These are phyloP conservation scores for Ochlodes sylvanus DNA, from an alignment of 2,888 invertebrate genomes.

Conservation along the genomic window DNA sequence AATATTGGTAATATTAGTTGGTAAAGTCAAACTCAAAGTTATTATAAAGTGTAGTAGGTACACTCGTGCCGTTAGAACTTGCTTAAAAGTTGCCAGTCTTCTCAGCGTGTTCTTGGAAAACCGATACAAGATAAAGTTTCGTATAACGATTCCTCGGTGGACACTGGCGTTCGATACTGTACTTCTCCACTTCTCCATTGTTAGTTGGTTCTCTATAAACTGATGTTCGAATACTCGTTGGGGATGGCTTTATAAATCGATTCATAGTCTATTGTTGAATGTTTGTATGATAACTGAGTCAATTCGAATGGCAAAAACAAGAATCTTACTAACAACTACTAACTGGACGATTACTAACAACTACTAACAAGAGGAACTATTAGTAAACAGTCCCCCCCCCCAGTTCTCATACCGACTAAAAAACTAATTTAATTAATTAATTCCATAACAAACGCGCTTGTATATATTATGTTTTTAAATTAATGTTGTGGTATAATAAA, in stretches of 20 bases:
- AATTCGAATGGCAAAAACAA: no score
- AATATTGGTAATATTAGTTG: background rate
- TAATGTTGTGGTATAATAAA: no score
- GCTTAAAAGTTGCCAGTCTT: slow-evolving; percentile 11
- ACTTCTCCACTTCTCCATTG: slow-evolving; percentile 7
- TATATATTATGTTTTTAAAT: no score
- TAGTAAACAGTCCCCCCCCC: no score
- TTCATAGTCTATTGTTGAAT: background rate
- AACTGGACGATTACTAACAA: no score
- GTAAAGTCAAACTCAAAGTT: background rate
- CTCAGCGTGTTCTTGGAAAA: slow-evolving; percentile 19
- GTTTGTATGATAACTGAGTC: background rate
- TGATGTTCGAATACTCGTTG: background rate
- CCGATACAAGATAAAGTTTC: slow-evolving; percentile 23
- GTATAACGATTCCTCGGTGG: slow-evolving; percentile 16
- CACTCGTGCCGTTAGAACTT: background rate
- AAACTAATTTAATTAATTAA: no score
- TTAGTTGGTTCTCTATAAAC: slow-evolving; percentile 4
- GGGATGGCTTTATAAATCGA: slow-evolving; percentile 1
- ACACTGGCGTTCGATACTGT: slow-evolving; percentile 11
- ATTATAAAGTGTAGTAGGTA: background rate
- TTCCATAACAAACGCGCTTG: no score
- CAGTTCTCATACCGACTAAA: no score
- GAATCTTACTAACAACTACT: no score
- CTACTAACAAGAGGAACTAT: no score